A percentile compares a stretch with the other conserved stretches of the same genome.
Conservation (phyloP, 2,113 vertebrate genomes). For the Ammodytes marinus region DNA sequence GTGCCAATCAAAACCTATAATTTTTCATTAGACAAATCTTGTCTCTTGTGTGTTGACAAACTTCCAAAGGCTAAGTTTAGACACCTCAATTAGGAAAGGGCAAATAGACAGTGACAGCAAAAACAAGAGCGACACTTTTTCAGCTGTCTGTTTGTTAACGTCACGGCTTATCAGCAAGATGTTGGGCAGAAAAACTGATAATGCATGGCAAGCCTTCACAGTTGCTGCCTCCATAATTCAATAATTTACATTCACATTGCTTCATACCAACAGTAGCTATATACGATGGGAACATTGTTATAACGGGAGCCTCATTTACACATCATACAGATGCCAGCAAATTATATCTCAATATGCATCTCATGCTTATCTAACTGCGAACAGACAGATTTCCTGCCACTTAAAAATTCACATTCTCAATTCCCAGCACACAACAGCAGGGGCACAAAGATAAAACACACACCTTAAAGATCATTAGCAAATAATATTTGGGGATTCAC, state of each 20-base stretch:
- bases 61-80: conserved; percentile 13
- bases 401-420: conserved; percentile 58
- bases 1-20: conserved; percentile 11
- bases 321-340: conserved; percentile 53
- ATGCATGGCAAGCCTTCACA: conserved; percentile 10
- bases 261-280: conserved; percentile 44
- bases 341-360: conserved; percentile 64
- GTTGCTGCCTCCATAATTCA: conserved; percentile 40
- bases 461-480: conserved; percentile 87
- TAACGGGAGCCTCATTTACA: conserved; percentile 53
- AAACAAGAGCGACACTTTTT: conserved; percentile 20
- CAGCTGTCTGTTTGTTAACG: conserved; percentile 33
- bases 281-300: conserved; percentile 26
- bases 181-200: conserved; percentile 45
- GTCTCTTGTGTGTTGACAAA: conserved; percentile 9
- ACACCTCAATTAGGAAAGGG: conserved; percentile 27
- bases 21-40: conserved; percentile 3
- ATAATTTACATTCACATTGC: conserved; percentile 42
- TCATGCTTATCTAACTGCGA: conserved; percentile 56
- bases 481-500: conserved; percentile 87
- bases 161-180: conserved; percentile 33
- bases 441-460: conserved; percentile 81
- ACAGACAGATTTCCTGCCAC: conserved; percentile 51
- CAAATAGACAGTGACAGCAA: conserved; percentile 45
- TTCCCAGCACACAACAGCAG: conserved; percentile 62